Base-by-base conservation (phyloP, 1,140 invertebrate genomes). In the Cyclina sinensis region DNA sequence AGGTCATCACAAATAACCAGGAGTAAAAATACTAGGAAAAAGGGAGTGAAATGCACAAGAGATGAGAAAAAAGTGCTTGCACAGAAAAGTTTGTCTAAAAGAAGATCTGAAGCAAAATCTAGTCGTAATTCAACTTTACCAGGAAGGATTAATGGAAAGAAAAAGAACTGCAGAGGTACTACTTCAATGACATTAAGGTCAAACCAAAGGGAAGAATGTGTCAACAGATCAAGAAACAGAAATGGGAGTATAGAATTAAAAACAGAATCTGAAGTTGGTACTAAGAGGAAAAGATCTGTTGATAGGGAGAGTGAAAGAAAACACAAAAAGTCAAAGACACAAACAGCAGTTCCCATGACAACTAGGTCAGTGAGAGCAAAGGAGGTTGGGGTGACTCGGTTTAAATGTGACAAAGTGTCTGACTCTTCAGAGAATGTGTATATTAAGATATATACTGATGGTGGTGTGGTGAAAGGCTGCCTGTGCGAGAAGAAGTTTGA, bases 351-450 rank as follows among this genome's bases (percentile, higher is more conserved):
- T 30, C 18, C 51, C 32, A 24, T 57, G 37, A 81, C 51, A 62
- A 81, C 79, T 4, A 59, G 79, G 57, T 54, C 51, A 62, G 35
- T 59, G 79, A 54, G 51, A 59, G 51, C 79, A 21, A 81, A 81
- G 30, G 27, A 81, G 37, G 51, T 62, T 43, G 51, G 79, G 5
- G 79, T 59, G 7, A 65, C 54, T 37, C 27, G 79, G 14, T 81
- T 81, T 62, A 65, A n/a, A 7, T 62, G 62, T 37, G 79, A 81
- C 39, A 81, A 65, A 5, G 51, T 62, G 2, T 81, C 30, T 43
- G 39, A 62, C 57, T 81, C 54, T 43, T 24, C 79, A 18, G 79
- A 43, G 16, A 81, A 30, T 62, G 16, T 37, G 11, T 59, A 81
- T 62, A 37, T 27, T 32, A 62, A 27, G 12, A 59, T 81, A 39